Base-by-base conservation (phyloP, 92 coral and sea anemone species). In the Virgularia gustaviana region DNA sequence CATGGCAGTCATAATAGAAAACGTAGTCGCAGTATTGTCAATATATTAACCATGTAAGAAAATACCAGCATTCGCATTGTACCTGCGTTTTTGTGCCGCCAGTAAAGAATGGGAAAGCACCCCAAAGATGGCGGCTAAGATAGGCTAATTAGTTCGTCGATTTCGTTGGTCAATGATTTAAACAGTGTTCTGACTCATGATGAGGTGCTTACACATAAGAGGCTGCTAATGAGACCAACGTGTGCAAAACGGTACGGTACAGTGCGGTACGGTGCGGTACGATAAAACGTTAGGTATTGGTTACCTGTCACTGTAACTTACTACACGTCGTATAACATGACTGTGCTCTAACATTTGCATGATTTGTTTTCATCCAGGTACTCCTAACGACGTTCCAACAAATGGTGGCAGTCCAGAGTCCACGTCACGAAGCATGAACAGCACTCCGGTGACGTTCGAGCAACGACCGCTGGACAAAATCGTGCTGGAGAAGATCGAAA, bases 191-290 rank as follows among this genome's bases (percentile, higher is more conserved):
- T 39, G 75, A 68, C 34, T 68, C 31, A 3, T 68, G 32, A 15
- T 68, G 75, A 68, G 27, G 60, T 33, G 9, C 29, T 68, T 68
- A 68, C 75, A 68, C 75, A 68, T 68, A 51, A 49, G 75, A 68
- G 75, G 75, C 75, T 68, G 75, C 60, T 67, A 41, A 49, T 67
- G 74, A 67, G 60, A 45, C 74, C 74, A 67, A 11, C 27, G 23
- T 12, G n/a, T n/a, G n/a, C n/a, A 49, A 49, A 49, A 20, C n/a
- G 20, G 51, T 43, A 20, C 13, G 20, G 51, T 13, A 4, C 51
- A 43, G 4, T 43, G 4, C 13, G 5, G n/a, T 1, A 13, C 51
- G 51, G n/a, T 1, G 0, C n/a, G 4, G 13, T 13, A 20, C 4
- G 51, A 43, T 1, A 1, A 43, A n/a, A n/a, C n/a, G n/a, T n/a